These are phyloP conservation scores for Silurus meridionalis DNA, from an alignment of 2,113 vertebrate genomes.

Conservation along the genomic window DNA sequence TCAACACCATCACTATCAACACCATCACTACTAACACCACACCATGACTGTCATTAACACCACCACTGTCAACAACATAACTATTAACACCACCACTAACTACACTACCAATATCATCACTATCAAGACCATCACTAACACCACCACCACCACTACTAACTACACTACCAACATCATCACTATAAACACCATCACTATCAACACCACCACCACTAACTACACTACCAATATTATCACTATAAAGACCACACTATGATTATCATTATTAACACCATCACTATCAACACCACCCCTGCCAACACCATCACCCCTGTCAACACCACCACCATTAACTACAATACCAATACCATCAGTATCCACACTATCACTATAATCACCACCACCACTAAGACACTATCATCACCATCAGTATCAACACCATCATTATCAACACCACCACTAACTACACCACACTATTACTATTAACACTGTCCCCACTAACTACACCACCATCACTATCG, in stretches of 20 bases:
- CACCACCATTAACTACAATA: neutral
- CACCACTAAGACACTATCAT: too few relatives aligned
- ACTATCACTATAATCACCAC: neutral
- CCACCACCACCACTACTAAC: neutral
- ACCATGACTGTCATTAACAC: too few relatives aligned
- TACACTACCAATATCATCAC: too few relatives aligned
- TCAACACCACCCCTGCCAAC: neutral
- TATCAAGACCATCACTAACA: neutral
- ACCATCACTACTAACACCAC: too few relatives aligned
- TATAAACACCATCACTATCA: neutral
- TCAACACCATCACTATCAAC: too few relatives aligned
- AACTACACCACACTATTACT: neutral
- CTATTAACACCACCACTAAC: too few relatives aligned
- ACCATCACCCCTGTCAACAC: neutral
- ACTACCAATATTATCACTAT: neutral
- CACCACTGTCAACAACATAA: too few relatives aligned
- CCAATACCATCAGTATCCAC: neutral
- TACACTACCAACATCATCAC: neutral
- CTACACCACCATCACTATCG: neutral
- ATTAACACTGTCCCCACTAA: neutral
- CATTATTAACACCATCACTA: neutral
- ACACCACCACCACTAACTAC: neutral
- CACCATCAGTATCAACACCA: neutral
- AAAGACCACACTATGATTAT: neutral
- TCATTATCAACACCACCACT: neutral